Evolutionary conservation across 2,888 invertebrate genomes (phyloP), one percentile per base, ranked within the genome.

Genomic region (Digitonthophagus gazella): DNA sequence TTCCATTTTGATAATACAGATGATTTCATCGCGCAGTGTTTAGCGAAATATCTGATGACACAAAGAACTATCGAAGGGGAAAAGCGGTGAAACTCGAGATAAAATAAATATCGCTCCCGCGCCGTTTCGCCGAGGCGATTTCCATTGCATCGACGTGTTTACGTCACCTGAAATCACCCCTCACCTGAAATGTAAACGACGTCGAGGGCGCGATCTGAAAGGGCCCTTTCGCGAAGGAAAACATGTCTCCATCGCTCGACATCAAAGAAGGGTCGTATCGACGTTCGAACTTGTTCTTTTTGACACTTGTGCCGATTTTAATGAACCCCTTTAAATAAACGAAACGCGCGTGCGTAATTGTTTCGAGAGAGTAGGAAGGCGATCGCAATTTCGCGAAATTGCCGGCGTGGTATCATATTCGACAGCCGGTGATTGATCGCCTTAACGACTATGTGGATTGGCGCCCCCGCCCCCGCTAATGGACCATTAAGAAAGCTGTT

Each of bases 361-460:
- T 44, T 44, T 44, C 28, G 28, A 44, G 28, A 44, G 28, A 44
- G 11, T 8, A 44, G 28, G 28, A 44, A 44, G 28, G 28, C 28
- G 11, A 44, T 19, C 18, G 20, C 18, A 61, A 61, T 61, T 61
- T 18, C 61, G 18, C 18, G 18, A 20, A n/a, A 18, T 61, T 61
- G 61, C 20, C 18, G 16, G 6, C 61, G 16, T 6, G 18, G 61
- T 61, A 61, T 61, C 61, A 61, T 61, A 61, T 61, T 61, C 61
- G 61, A 61, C 61, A 61, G 61, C 61, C 18, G 61, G 20, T 19
- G 61, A 61, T 61, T 61, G 61, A 61, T 61, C 19, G 20, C 61
- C 61, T 18, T 20, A 61, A 61, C 61, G 18, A 20, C 61, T 61
- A 20, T 20, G 61, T 61, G 20, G 18, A 61, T 61, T 20, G 61